These are phyloP conservation scores for Drosophila tanythrix DNA, from an alignment of 2,888 invertebrate species.

Conservation along the genomic window DNA sequence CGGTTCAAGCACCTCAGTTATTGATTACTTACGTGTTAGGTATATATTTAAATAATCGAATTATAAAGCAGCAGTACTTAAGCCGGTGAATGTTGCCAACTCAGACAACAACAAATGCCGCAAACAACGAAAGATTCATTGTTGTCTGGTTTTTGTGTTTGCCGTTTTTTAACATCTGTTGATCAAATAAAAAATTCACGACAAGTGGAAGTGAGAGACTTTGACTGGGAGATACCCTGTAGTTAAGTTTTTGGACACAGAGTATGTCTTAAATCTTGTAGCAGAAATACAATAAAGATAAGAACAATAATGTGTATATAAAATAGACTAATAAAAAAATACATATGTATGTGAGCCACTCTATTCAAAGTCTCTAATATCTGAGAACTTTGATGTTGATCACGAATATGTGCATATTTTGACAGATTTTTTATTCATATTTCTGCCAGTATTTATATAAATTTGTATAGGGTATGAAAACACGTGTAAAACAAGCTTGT, in stretches of 20 bases:
- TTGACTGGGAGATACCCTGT: not conserved
- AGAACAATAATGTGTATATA: not conserved
- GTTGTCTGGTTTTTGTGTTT: slow-evolving; percentile 6
- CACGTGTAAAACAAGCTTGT: slow-evolving; percentile 14
- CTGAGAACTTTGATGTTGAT: not conserved
- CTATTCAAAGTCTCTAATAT: not conserved
- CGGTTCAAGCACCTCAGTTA: slow-evolving; percentile 48
- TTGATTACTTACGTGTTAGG: slow-evolving; percentile 24
- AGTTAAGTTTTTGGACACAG: not conserved
- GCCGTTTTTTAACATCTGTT: slow-evolving; percentile 16
- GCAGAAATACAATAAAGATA: not conserved
- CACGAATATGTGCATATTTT: not conserved
- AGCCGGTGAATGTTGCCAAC: slow-evolving; percentile 23
- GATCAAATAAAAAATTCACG: slow-evolving; percentile 23
- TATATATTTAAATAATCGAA: not conserved
- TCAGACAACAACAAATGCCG: not conserved
- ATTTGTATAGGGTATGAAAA: not conserved
- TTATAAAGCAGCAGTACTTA: not conserved
- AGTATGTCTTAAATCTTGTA: not conserved
- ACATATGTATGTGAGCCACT: not conserved
- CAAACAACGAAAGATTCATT: slow-evolving; percentile 2
- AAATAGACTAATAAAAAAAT: not conserved
- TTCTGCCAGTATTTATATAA: not conserved
- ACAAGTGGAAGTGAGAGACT: not conserved
- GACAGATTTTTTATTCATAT: not conserved